These are phyloP conservation scores for Premnoplex brunnescens DNA, from an alignment of 2,797 vertebrate species.

Conservation along the genomic window DNA sequence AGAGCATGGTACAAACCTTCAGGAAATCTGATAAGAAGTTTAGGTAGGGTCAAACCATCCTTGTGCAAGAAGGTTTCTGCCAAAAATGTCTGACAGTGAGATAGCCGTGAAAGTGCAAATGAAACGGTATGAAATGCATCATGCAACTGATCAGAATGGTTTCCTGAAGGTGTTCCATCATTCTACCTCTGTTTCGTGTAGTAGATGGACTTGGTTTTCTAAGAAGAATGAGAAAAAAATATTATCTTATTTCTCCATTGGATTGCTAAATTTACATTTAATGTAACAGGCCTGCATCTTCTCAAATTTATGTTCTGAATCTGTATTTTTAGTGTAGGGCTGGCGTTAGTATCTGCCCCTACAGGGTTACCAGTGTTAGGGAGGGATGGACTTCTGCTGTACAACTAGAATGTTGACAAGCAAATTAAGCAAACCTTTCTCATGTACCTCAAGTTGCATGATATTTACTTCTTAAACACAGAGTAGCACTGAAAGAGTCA, in stretches of 20 bases:
- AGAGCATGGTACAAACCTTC: not conserved
- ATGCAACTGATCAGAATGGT: not conserved
- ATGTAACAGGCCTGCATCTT: not conserved
- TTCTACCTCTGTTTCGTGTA: not conserved
- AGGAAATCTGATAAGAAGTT: not conserved
- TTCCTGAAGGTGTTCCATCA: not conserved
- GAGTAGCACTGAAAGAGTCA: not conserved
- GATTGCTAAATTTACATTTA: not conserved
- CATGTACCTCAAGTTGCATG: not conserved
- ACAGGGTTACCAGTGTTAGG: not conserved
- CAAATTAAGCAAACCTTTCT: not conserved
- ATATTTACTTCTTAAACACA: not conserved
- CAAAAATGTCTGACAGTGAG: not conserved
- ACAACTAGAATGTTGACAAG: not conserved
- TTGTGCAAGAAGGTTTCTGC: not conserved
- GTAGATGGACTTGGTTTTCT: not conserved
- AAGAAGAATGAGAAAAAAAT: not conserved
- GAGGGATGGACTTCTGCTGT: not conserved
- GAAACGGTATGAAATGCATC: not conserved
- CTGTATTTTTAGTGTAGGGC: not conserved
- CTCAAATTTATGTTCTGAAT: not conserved
- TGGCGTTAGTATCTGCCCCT: not conserved
- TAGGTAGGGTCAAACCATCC: not conserved
- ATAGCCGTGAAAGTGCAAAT: not conserved
- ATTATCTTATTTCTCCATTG: not conserved